phyloP scores from a whole-genome alignment of 2,888 invertebrate genomes.

The Coronaproctus castanopsis region DNA sequence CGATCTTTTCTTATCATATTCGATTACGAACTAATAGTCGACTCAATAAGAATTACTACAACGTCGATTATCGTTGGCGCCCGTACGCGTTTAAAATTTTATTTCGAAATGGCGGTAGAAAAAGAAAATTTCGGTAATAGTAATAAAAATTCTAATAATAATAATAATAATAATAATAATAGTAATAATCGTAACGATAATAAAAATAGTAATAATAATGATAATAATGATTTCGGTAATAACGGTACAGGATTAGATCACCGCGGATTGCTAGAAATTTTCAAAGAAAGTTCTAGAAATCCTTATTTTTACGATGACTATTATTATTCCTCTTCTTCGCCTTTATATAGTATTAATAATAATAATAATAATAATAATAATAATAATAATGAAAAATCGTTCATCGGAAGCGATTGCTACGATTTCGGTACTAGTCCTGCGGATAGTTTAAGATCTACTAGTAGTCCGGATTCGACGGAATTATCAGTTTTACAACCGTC shows the following conservation, averaged over 20 bases:
- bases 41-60: too few species aligned
- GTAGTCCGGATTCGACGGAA: not conserved
- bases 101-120: not conserved
- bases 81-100: not conserved
- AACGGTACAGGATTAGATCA: not conserved
- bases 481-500: not conserved
- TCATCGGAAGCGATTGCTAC: not conserved
- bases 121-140: not conserved
- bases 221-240: not conserved
- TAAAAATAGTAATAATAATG: too few species aligned
- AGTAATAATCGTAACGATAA: too few species aligned
- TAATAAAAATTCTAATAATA: too few species aligned
- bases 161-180: too few species aligned
- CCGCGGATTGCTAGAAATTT: not conserved
- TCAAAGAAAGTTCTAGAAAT: not conserved
- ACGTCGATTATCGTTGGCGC: too few species aligned
- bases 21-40: too few species aligned
- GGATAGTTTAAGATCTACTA: not conserved
- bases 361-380: too few species aligned
- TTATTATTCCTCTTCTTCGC: too few species aligned
- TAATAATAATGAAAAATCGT: not conserved
- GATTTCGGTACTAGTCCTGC: not conserved
- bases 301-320: not conserved
- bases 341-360: too few species aligned
- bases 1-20: too few species aligned